Evolutionary conservation across 2,888 invertebrate genomes (phyloP).

Genomic region (Dione vanillae): DNA sequence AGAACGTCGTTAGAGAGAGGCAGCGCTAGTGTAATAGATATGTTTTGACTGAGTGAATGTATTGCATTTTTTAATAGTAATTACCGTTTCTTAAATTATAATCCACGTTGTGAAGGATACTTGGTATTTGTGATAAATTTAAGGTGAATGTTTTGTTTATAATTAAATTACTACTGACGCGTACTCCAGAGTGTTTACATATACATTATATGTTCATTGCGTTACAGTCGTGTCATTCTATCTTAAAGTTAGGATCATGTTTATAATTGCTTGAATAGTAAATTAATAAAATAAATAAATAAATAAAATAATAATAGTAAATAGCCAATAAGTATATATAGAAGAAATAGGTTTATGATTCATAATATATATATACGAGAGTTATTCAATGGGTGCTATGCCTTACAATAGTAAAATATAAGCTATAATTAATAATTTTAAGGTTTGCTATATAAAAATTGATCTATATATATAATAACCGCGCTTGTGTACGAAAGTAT

Average conservation of each 20-base stretch:
- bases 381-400: no score
- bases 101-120: not conserved
- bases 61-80: not conserved
- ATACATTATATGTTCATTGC: not conserved
- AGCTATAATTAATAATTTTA: not conserved
- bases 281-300: no score
- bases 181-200: not conserved
- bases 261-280: no score
- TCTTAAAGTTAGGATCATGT: no score
- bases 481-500: not conserved
- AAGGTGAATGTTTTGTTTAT: slow-evolving; percentile 16
- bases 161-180: slow-evolving; percentile 21
- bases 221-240: not conserved
- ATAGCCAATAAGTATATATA: no score
- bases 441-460: not conserved
- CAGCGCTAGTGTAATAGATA: slow-evolving; percentile 28
- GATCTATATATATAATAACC: no score
- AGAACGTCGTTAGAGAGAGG: slow-evolving; percentile 37
- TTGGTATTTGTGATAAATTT: not conserved
- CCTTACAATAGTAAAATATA: no score
- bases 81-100: not conserved
- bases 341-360: no score
- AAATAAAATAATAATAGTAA: no score
- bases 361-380: no score
- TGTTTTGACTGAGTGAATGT: slow-evolving; percentile 22